Evolutionary conservation across 2,888 invertebrate species (phyloP), one percentile per base, ranked within the genome.

Genomic region (Synanthedon andrenaeformis): DNA sequence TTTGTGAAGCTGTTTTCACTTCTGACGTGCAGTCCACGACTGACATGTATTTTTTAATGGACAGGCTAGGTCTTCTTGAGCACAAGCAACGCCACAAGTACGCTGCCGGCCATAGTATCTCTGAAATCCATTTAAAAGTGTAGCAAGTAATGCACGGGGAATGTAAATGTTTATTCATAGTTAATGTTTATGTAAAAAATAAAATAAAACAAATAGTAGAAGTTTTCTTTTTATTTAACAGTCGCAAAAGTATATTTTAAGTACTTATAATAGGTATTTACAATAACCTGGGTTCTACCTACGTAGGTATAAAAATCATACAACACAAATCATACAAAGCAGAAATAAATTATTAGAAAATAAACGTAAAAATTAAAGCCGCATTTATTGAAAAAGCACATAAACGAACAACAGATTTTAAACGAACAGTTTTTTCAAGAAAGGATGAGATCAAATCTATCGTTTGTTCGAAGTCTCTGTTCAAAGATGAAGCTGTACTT

Each of bases 251-350:
- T 82, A 80, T 75, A 78, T 76, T 76, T 74, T n/a, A n/a, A n/a
- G n/a, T 75, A 77, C 82, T 82, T 84, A 85, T 72, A 76, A 76
- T 83, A 85, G 76, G 78, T 85, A 85, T 84, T 84, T 85, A 85
- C 85, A 85, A 75, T 69, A 79, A 67, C 78, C 59, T 75, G 81
- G 83, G 73, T 76, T 78, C 82, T 82, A 83, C 86, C 85, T 86
- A 86, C 86, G 86, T 84, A 86, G 86, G 85, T 82, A 82, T 80
- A 70, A 23, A 62, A 62, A 67, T 71, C 84, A 84, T 84, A 76
- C 84, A 72, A 63, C 65, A 74, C 81, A 83, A 83, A 78, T 72
- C 85, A 82, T 84, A 76, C 83, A 78, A 85, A 85, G 82, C 83
- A 64, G 72, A 41, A 72, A 73, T 66, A 72, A 66, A 69, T 71